Evolutionary conservation across 2,797 vertebrate species (phyloP), one percentile per base, ranked within the genome.

Genomic region (Cryptoblepharus egeriae): DNA sequence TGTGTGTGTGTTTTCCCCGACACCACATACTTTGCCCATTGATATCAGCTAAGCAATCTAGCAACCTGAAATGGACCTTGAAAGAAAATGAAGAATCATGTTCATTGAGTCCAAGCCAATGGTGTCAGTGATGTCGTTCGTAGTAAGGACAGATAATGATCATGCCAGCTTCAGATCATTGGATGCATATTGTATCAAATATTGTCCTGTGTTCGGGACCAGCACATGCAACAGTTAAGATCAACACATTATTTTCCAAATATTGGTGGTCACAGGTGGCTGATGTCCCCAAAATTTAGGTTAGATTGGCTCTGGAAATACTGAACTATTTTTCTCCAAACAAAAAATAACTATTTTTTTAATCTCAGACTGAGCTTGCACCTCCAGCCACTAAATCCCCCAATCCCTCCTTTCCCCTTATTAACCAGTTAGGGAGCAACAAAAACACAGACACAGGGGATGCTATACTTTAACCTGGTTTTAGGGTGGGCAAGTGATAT

Each of bases 91-190:
- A 70, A 80, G 37, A 91, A 75, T 80, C 78, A 75, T 78, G 74
- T 60, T 83, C 52, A 75, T 71, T 82, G 77, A 81, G 71, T 55
- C 81, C 57, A 76, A 77, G 57, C 32, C 75, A 82, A 78, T 22
- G n/a, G 70, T 75, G 83, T 18, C 3, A 81, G 85, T 75, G 83
- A 15, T 6, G 82, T 86, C 28, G 68, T 77, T 85, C 90, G 86
- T 93, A 84, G 77, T 49, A 81, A 89, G 67, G 35, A 77, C 84
- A 90, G 81, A 84, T 88, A 88, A 92, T 89, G 89, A 85, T 77
- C 0, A 0, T 80, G 57, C 63, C 86, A 85, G 72, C 84, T 87
- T 91, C 85, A 83, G 84, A 90, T 79, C 0, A 0, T 64, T 77
- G 81, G 74, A 65, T 81, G 32, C 57, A 63, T 75, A 79, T 88